Base-by-base conservation (phyloP, 2,797 vertebrate species). In the Graptemys geographica region DNA sequence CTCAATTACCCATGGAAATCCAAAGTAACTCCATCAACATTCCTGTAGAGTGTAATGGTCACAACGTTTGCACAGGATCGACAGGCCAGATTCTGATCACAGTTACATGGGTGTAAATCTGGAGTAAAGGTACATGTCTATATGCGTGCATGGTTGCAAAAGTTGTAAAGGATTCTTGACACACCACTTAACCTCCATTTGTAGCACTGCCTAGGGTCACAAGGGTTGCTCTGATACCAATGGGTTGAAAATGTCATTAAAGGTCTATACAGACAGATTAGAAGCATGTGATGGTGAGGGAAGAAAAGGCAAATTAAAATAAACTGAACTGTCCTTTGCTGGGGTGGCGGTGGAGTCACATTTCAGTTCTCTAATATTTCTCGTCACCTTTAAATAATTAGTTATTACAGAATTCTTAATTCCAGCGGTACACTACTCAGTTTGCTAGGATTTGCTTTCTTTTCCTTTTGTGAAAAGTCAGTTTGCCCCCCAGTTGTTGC, bases 41-140 rank as follows among this genome's bases (percentile, higher is more conserved):
- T 96, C 82, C 96, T 91, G 57, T 81, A 52, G 25, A 41, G 88
- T 94, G 92, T 84, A 72, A 92, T 1, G 11, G 59, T 86, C 90
- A 91, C 90, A 94, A 88, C 83, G 7, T 44, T 82, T 78, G 93
- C 79, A 69, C 41, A 88, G 65, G 92, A 87, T 21, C 53, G 0
- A 0, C 33, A 8, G 85, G 84, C 53, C 94, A 94, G 93, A 90
- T 93, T 90, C 85, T 90, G 83, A 81, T 81, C 76, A 51, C 85
- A 96, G 93, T 87, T 84, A 90, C 18, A 21, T 9, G 33, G 52
- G 9, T 13, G 92, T 31, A 95, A 81, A 53, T 87, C 72, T 27
- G 28, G 31, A 80, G 44, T 6, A 59, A 28, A 59, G 56, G 56
- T 69, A 37, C 19, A 37, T 19, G n/a, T 69, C n/a, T 69, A 37